Conservation (phyloP, 1,140 invertebrate species). For the Drosophila funebris region DNA sequence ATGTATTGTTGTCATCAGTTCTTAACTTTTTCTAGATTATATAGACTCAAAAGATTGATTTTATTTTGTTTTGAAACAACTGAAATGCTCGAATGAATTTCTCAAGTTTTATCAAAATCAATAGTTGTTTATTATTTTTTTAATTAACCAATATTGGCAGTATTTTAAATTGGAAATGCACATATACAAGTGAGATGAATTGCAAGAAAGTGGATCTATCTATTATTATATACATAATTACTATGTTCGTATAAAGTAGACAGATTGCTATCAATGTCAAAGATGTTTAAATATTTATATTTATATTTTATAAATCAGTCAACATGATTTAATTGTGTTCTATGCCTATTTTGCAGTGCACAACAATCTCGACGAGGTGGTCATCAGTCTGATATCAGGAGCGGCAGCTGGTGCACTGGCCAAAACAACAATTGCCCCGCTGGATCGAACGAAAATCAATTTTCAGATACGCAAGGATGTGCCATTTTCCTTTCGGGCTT, state of each 20-base stretch:
- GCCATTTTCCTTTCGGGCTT: slow-evolving; percentile 91
- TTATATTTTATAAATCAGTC: background rate
- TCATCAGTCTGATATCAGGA: slow-evolving; percentile 91
- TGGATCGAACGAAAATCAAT: slow-evolving; percentile 99
- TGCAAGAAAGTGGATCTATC: background rate
- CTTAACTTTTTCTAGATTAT: background rate
- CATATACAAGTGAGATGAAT: background rate
- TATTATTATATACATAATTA: background rate
- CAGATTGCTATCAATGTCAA: background rate
- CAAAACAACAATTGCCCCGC: slow-evolving; percentile 97
- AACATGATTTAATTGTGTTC: background rate
- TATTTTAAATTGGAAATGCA: background rate
- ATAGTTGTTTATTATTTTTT: slow-evolving; percentile 5
- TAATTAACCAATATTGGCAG: background rate
- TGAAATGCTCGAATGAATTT: background rate
- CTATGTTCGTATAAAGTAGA: background rate
- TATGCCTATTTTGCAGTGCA: slow-evolving; percentile 28
- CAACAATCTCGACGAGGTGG: slow-evolving; percentile 84
- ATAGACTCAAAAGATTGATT: background rate
- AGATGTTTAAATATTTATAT: background rate
- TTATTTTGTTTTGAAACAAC: background rate
- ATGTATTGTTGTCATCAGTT: background rate
- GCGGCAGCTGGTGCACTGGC: slow-evolving; percentile 96
- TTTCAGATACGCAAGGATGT: slow-evolving; percentile 93
- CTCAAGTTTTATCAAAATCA: background rate